Percentiles rank a stretch among this genome's conserved stretches.
These are phyloP conservation scores for Pygocentrus nattereri DNA, from an alignment of 2,797 vertebrate genomes.

Conservation along the genomic window DNA sequence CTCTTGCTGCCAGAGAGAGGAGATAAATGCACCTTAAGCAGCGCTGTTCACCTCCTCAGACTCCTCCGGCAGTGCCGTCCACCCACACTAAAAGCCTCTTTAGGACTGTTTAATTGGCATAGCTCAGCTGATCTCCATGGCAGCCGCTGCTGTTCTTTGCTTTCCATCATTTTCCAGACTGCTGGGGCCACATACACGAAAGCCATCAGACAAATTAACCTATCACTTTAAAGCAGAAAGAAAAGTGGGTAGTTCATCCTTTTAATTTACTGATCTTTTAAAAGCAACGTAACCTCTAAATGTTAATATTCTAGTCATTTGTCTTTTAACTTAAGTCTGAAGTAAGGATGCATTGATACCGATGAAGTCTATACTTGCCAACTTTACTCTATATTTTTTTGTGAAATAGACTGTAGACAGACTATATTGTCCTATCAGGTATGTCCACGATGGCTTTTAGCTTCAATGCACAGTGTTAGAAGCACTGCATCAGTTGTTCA, in stretches of 20 bases:
- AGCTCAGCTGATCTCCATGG: conserved; percentile 45
- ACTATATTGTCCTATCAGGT: too few relatives aligned
- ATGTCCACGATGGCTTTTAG: too few relatives aligned
- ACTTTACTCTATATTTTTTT: too few relatives aligned
- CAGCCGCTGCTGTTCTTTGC: conserved; percentile 26
- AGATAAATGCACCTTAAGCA: conserved; percentile 32
- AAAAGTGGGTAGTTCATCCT: neutral
- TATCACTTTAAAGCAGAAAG: neutral
- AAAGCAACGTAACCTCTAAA: too few relatives aligned
- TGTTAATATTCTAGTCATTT: too few relatives aligned
- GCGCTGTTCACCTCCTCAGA: neutral
- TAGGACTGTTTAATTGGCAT: conserved; percentile 35
- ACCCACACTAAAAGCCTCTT: conserved; percentile 48
- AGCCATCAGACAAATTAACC: neutral
- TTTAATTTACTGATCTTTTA: neutral
- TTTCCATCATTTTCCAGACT: conserved; percentile 22
- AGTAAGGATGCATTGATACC: too few relatives aligned
- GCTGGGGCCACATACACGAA: neutral
- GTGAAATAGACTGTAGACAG: too few relatives aligned
- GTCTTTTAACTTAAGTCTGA: too few relatives aligned
- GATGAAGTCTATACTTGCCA: too few relatives aligned
- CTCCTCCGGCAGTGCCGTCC: conserved; percentile 36
- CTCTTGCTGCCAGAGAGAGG: conserved; percentile 17
- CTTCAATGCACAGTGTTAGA: too few relatives aligned
- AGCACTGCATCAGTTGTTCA: too few relatives aligned